Evolutionary conservation across 1,140 invertebrate genomes (phyloP).

Genomic region (Mylabris phalerata): DNA sequence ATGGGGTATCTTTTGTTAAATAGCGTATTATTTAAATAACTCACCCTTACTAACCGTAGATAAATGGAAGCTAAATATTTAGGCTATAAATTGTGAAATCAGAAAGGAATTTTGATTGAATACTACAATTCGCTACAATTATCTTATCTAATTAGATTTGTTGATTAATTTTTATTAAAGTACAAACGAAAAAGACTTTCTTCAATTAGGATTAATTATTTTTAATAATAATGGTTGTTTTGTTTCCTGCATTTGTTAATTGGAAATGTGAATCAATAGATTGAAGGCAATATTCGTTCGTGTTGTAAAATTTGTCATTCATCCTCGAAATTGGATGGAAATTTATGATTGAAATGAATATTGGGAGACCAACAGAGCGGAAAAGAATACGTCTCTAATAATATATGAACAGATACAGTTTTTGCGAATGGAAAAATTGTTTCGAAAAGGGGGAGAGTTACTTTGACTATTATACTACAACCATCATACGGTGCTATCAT

Average conservation of each 20-base stretch:
- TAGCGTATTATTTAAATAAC: neutral
- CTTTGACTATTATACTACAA: no score
- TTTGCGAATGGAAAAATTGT: conserved; percentile 5
- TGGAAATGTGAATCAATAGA: conserved; percentile 30
- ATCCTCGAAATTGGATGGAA: conserved; percentile 41
- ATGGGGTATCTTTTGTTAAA: neutral
- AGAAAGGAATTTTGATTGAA: neutral
- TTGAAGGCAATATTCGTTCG: conserved; percentile 38
- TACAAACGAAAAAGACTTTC: no score
- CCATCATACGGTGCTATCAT: no score
- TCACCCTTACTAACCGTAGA: neutral
- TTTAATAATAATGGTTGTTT: no score
- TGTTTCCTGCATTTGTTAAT: no score
- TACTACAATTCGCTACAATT: no score
- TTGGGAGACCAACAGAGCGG: conserved; percentile 26
- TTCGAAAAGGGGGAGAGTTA: neutral
- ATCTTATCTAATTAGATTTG: no score
- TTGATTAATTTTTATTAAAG: no score
- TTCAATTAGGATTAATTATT: no score
- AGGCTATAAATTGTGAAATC: neutral
- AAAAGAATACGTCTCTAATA: conserved; percentile 33
- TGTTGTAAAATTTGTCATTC: conserved; percentile 41
- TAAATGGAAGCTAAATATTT: neutral
- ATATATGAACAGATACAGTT: conserved; percentile 23
- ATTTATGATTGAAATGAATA: conserved; percentile 42